These are phyloP conservation scores for Drosophila murphyi DNA, from an alignment of 1,140 invertebrate genomes.

Conservation along the genomic window DNA sequence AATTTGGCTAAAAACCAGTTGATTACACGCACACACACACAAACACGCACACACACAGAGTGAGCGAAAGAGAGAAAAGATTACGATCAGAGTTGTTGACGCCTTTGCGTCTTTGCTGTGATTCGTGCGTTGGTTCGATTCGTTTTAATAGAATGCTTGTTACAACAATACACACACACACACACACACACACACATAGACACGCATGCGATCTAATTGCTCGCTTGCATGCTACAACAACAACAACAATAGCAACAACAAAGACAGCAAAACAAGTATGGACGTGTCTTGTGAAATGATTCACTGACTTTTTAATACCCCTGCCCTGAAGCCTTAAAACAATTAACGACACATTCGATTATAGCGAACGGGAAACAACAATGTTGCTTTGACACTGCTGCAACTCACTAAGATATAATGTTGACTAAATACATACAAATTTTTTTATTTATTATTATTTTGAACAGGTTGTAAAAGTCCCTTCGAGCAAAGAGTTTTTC, in stretches of 20 bases:
- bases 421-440: neutral
- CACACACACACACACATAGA: slow-evolving; percentile 6
- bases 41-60: slow-evolving; percentile 29
- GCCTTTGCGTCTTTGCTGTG: slow-evolving; percentile 65
- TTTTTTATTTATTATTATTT: neutral
- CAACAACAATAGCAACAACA: slow-evolving; percentile 11
- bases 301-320: slow-evolving; percentile 38
- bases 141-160: slow-evolving; percentile 71
- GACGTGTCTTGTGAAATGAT: slow-evolving; percentile 1
- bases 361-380: slow-evolving; percentile 14
- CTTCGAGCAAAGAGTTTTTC: neutral
- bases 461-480: neutral
- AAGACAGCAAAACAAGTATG: slow-evolving; percentile 39
- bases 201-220: slow-evolving; percentile 70
- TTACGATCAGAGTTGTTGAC: slow-evolving; percentile 34
- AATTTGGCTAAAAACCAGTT: slow-evolving; percentile 80
- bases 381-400: slow-evolving; percentile 5
- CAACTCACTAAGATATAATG: neutral
- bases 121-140: slow-evolving; percentile 69
- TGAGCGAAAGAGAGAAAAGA: neutral
- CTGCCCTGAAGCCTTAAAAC: slow-evolving; percentile 32
- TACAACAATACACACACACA: slow-evolving; percentile 34
- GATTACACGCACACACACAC: slow-evolving; percentile 58
- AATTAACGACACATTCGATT: slow-evolving; percentile 55
- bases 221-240: slow-evolving; percentile 64